These are phyloP conservation scores for Zapornia atra DNA, from an alignment of 2,113 vertebrate species.

Conservation along the genomic window DNA sequence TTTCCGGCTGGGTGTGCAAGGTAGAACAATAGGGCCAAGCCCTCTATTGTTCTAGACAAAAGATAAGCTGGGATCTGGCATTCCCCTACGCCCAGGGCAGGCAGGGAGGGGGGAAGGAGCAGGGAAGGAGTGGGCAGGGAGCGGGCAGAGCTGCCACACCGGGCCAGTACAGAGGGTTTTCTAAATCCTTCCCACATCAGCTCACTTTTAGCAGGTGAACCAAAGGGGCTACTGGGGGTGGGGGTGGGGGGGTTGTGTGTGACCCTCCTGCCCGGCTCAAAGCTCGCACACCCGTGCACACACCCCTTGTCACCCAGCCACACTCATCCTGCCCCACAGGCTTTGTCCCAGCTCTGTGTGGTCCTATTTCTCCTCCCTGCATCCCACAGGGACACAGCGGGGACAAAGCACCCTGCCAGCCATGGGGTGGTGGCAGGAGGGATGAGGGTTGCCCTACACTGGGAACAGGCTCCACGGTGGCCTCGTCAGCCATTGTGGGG, in stretches of 20 bases:
- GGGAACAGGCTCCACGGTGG: background rate
- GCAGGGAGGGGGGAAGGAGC: background rate
- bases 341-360: background rate
- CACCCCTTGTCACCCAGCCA: background rate
- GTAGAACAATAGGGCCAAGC: conserved; percentile 64
- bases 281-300: background rate
- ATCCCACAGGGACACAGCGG: background rate
- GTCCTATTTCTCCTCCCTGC: background rate
- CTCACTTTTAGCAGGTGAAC: background rate
- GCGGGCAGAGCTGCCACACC: background rate
- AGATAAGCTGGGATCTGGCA: conserved; percentile 54
- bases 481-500: rapidly evolving
- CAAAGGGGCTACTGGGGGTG: background rate
- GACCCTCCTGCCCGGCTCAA: background rate
- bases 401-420: background rate
- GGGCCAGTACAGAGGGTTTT: background rate
- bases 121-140: background rate
- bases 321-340: background rate
- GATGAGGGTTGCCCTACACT: background rate
- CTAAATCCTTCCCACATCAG: background rate
- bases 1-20: conserved; percentile 23
- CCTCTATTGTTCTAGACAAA: conserved; percentile 50
- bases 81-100: background rate
- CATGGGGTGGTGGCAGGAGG: background rate
- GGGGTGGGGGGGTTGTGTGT: too few species aligned